Conservation (phyloP, 2,888 invertebrate genomes). For the Diachrysia chrysitis region DNA sequence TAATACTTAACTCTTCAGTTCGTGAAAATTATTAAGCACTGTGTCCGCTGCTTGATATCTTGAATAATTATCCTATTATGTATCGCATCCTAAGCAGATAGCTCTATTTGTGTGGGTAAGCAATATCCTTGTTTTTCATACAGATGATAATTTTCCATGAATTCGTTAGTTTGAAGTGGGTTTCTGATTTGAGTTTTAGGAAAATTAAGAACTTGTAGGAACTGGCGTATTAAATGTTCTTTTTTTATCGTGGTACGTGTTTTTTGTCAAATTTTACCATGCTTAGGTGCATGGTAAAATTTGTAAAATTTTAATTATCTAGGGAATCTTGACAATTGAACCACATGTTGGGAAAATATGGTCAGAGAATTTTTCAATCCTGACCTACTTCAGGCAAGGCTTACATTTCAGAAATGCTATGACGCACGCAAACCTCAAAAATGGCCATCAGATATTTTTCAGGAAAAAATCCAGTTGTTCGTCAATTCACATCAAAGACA, state of each 20-base stretch:
- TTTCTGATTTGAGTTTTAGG: background rate
- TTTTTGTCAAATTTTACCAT: too few species aligned
- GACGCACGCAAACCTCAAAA: constrained; percentile 32
- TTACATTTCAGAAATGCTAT: background rate
- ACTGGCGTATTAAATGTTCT: background rate
- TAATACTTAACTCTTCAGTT: background rate
- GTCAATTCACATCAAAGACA: constrained; percentile 60
- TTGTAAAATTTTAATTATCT: too few species aligned
- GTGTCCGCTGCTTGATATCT: constrained; percentile 57
- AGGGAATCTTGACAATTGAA: background rate
- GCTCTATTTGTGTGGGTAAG: constrained; percentile 72
- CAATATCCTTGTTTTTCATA: constrained; percentile 54
- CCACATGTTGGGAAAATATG: background rate
- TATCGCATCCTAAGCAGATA: constrained; percentile 75
- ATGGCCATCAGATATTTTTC: constrained; percentile 40
- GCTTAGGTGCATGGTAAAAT: too few species aligned
- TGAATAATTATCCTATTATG: constrained; percentile 84
- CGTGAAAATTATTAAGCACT: constrained; percentile 21
- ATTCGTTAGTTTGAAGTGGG: constrained; percentile 14
- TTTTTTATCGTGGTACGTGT: background rate
- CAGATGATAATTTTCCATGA: constrained; percentile 38
- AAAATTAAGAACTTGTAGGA: background rate
- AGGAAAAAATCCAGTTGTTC: constrained; percentile 43
- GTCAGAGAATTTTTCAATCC: background rate
- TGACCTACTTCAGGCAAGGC: background rate